Evolutionary conservation across 30 jellyfish, hydroid and myxozoan species (phyloP).

Genomic region (Turritopsis rubra): DNA sequence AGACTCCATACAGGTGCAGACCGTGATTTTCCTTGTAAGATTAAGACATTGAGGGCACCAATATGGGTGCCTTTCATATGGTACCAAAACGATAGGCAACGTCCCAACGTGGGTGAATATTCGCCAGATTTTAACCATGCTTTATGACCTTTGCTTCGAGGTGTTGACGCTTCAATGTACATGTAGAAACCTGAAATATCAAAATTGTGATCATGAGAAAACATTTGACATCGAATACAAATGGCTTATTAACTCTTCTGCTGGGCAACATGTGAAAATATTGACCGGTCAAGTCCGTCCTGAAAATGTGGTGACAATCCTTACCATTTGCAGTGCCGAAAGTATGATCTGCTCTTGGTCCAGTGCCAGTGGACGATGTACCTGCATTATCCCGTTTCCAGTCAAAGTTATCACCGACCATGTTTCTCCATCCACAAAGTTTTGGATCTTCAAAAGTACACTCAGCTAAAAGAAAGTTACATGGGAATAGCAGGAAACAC

Average conservation of each 20-base stretch:
- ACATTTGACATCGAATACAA: background rate
- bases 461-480: constrained; percentile 44
- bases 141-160: constrained; percentile 85
- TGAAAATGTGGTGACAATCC: background rate
- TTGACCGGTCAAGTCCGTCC: no score
- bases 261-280: no score
- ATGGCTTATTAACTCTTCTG: background rate
- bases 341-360: constrained; percentile 79
- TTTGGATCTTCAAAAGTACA: constrained; percentile 88
- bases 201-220: background rate
- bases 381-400: constrained; percentile 79
- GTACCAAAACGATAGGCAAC: constrained; percentile 93
- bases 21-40: constrained; percentile 62
- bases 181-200: constrained; percentile 60
- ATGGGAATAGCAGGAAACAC: no score
- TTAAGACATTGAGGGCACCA: constrained; percentile 66
- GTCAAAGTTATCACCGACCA: constrained; percentile 77
- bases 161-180: constrained; percentile 82
- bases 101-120: constrained; percentile 68
- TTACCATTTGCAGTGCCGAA: constrained; percentile 63
- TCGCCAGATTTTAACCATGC: constrained; percentile 86
- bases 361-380: constrained; percentile 65
- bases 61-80: constrained; percentile 84
- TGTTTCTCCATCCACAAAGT: constrained; percentile 85
- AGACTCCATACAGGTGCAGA: constrained; percentile 71